These are phyloP conservation scores for Brenthis daphne DNA, from an alignment of 2,888 invertebrate genomes.

Conservation along the genomic window DNA sequence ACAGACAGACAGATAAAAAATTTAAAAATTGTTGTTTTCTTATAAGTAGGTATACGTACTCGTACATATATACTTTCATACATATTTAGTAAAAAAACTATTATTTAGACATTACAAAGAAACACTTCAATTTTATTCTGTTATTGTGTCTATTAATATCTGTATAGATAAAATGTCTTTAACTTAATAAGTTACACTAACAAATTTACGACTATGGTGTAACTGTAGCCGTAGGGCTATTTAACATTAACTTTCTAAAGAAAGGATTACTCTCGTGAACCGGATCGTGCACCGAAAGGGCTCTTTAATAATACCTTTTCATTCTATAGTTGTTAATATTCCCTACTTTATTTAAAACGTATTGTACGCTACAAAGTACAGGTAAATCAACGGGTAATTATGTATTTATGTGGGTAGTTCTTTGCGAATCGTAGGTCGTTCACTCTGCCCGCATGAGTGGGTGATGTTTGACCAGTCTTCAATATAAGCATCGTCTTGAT, in stretches of 20 bases:
- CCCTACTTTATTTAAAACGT: slow-evolving; percentile 1
- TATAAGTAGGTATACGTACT: too few species aligned
- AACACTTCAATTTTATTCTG: too few species aligned
- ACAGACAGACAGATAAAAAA: too few species aligned
- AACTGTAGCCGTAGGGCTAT: slow-evolving; percentile 11
- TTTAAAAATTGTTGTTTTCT: too few species aligned
- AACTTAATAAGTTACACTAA: background rate
- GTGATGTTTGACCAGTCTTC: slow-evolving; percentile 44
- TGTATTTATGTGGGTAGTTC: slow-evolving; percentile 40
- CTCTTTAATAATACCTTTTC: slow-evolving; percentile 26
- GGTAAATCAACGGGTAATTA: slow-evolving; percentile 39
- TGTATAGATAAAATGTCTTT: background rate
- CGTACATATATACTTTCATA: too few species aligned
- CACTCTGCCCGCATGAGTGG: slow-evolving; percentile 59
- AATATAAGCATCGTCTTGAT: slow-evolving; percentile 24
- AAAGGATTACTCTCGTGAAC: slow-evolving; percentile 43
- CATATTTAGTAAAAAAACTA: too few species aligned
- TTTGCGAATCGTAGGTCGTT: slow-evolving; percentile 63
- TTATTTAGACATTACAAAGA: too few species aligned
- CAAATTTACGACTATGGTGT: slow-evolving; percentile 1
- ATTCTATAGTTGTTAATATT: slow-evolving; percentile 1
- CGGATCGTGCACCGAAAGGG: slow-evolving; percentile 27
- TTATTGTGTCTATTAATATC: too few species aligned
- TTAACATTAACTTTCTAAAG: slow-evolving; percentile 53
- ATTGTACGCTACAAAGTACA: slow-evolving; percentile 14